Conservation (phyloP, 2,888 invertebrate species). For the Psylliodes chrysocephalus region DNA sequence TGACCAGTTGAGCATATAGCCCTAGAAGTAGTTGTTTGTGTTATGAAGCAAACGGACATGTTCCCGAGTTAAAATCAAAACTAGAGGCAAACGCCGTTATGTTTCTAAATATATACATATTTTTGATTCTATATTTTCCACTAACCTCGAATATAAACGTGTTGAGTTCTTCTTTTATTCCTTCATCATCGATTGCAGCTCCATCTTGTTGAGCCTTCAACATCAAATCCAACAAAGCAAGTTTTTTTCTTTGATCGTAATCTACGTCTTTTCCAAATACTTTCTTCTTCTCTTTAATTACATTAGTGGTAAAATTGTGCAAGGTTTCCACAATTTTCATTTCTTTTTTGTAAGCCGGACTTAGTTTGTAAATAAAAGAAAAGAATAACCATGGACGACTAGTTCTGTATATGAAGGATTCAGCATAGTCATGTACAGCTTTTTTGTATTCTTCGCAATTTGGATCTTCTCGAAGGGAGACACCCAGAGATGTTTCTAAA, state of each 20-base stretch:
- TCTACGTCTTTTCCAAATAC: neutral
- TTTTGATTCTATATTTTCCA: too few relatives aligned
- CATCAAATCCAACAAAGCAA: conserved; percentile 70
- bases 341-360: conserved; percentile 16
- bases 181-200: conserved; percentile 64
- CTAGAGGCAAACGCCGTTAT: too few relatives aligned
- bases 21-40: too few relatives aligned
- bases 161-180: conserved; percentile 71
- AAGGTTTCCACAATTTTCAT: conserved; percentile 18
- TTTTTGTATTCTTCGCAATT: conserved; percentile 35
- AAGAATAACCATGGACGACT: conserved; percentile 38
- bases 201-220: conserved; percentile 66
- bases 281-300: conserved; percentile 37
- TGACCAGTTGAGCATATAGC: too few relatives aligned
- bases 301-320: conserved; percentile 37
- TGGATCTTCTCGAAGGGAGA: conserved; percentile 19
- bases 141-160: conserved; percentile 71
- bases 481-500: conserved; percentile 34
- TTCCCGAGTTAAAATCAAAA: too few relatives aligned
- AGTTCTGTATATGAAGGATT: conserved; percentile 21
- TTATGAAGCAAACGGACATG: too few relatives aligned
- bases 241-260: conserved; percentile 50
- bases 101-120: too few relatives aligned
- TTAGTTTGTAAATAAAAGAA: conserved; percentile 6
- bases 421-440: conserved; percentile 36